Percentiles rank a stretch among this genome's conserved stretches.
Conservation (phyloP, 2,113 vertebrate species). For the Dicrurus megarhynchus region DNA sequence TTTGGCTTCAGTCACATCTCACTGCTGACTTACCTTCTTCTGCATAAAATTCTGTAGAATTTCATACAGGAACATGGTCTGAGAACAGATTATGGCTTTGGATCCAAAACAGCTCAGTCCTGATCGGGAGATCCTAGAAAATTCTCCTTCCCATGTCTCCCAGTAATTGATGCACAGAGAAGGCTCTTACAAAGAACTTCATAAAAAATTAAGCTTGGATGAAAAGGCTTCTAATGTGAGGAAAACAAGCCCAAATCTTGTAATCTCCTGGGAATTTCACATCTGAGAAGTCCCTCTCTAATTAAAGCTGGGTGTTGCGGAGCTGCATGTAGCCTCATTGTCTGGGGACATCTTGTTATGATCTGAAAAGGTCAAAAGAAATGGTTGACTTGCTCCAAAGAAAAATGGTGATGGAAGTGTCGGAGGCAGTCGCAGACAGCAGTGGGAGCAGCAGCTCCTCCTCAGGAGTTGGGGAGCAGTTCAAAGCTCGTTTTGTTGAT, state of each 20-base stretch:
- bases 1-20: not conserved
- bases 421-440: not conserved
- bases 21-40: not conserved
- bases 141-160: not conserved
- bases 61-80: not conserved
- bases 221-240: not conserved
- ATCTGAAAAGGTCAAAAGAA: slow-evolving; percentile 15
- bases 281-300: slow-evolving; percentile 5
- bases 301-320: slow-evolving; percentile 1
- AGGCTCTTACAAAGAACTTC: not conserved
- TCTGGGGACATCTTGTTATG: slow-evolving; percentile 24
- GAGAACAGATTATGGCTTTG: not conserved
- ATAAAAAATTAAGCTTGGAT: not conserved
- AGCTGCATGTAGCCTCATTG: not conserved
- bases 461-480: not conserved
- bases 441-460: not conserved
- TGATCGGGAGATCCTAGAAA: not conserved
- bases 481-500: not conserved
- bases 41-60: not conserved
- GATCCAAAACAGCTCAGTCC: not conserved
- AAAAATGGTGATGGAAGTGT: not conserved
- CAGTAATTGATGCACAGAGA: not conserved
- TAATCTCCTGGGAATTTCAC: not conserved
- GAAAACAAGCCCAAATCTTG: slow-evolving; percentile 1
- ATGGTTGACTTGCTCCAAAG: slow-evolving; percentile 17